These are phyloP conservation scores for Hormaphis cornu DNA, from an alignment of 1,140 invertebrate species.

Conservation along the genomic window DNA sequence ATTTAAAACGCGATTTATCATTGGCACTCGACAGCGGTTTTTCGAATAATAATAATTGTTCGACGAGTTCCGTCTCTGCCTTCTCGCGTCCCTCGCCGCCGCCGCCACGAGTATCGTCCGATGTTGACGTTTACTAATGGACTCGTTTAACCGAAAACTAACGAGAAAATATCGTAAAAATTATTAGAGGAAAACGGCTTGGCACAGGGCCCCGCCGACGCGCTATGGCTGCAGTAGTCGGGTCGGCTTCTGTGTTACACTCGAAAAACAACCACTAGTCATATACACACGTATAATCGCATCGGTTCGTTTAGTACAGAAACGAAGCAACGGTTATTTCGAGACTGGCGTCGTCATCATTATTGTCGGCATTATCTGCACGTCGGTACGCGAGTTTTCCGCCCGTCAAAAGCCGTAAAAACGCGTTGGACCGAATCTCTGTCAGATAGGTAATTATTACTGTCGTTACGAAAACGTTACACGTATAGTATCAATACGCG, in stretches of 20 bases:
- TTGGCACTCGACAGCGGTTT: constrained; percentile 8
- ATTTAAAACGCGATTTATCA: constrained; percentile 20
- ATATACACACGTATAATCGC: constrained; percentile 13
- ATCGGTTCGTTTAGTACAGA: constrained; percentile 18
- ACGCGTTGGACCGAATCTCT: background rate
- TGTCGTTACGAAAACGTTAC: background rate
- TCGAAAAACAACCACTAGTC: background rate
- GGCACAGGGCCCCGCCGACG: background rate
- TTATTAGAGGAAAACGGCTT: constrained; percentile 22
- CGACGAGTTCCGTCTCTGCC: background rate
- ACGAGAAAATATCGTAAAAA: constrained; percentile 29
- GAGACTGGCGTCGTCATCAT: background rate
- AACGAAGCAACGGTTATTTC: constrained; percentile 9
- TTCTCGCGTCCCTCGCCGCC: no score
- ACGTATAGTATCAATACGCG: no score
- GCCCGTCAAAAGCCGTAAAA: constrained; percentile 1
- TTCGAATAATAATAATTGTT: constrained; percentile 8
- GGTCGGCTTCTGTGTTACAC: constrained; percentile 10
- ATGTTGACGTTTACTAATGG: constrained; percentile 29
- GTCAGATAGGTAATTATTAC: background rate
- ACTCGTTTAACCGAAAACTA: constrained; percentile 31
- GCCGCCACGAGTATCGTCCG: no score
- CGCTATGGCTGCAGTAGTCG: background rate
- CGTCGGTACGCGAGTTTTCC: background rate
- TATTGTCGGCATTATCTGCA: background rate